A percentile compares a stretch with the other conserved stretches of the same genome.
Conservation (phyloP, 1,140 invertebrate species). For the Triops cancriformis region DNA sequence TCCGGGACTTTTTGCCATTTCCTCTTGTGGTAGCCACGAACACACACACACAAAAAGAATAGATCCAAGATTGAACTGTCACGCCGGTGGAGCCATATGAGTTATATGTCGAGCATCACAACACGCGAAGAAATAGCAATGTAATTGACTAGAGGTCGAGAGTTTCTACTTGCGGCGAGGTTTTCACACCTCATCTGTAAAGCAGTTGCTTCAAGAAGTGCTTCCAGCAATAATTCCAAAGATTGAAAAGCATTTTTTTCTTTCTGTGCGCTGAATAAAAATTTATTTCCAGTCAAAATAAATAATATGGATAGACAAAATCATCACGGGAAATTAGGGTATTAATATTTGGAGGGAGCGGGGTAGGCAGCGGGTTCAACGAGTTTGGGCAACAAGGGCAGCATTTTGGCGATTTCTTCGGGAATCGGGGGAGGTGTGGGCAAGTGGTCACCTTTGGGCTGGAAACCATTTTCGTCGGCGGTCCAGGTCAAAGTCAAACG, state of each 20-base stretch:
- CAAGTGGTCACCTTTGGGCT: slow-evolving; percentile 33
- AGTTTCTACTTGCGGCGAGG: no score
- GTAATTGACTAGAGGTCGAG: no score
- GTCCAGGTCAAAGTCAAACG: slow-evolving; percentile 30
- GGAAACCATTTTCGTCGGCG: slow-evolving; percentile 35
- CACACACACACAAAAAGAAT: no score
- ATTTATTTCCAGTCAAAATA: slow-evolving; percentile 1
- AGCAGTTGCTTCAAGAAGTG: no score
- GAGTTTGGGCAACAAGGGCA: slow-evolving; percentile 22
- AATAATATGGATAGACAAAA: not conserved
- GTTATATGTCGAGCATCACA: no score
- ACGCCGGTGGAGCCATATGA: no score
- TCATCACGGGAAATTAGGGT: not conserved
- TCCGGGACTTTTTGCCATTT: no score
- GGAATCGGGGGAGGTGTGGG: slow-evolving; percentile 30
- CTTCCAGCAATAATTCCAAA: not conserved
- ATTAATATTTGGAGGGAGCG: not conserved
- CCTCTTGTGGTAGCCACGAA: no score
- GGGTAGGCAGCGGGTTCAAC: slow-evolving; percentile 14
- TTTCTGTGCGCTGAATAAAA: not conserved
- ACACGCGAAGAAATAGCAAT: no score
- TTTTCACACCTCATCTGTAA: no score
- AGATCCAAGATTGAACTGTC: no score
- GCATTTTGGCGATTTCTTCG: slow-evolving; percentile 17
- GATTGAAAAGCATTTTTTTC: not conserved